These are phyloP conservation scores for Metellina segmentata DNA, from an alignment of 2,888 invertebrate genomes.

Conservation along the genomic window DNA sequence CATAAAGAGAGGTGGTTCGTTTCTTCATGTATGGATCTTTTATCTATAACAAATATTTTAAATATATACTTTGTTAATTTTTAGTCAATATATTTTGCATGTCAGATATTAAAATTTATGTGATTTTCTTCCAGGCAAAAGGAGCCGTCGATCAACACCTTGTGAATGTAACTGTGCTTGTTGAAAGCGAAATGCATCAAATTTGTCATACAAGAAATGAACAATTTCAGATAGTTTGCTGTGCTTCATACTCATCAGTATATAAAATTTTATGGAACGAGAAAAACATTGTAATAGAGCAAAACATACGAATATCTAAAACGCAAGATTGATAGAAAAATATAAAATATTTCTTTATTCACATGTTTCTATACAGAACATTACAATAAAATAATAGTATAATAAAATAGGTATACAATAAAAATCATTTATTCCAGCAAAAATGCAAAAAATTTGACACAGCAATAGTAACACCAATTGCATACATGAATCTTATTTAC, in stretches of 20 bases:
- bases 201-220: not conserved
- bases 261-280: not conserved
- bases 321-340: not conserved
- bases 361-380: not conserved
- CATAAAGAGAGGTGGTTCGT: too few species aligned
- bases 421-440: not conserved
- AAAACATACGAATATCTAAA: not conserved
- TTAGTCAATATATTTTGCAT: too few species aligned
- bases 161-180: conserved; percentile 68
- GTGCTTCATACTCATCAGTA: not conserved
- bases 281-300: not conserved
- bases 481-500: not conserved
- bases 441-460: not conserved
- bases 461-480: not conserved
- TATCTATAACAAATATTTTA: too few species aligned
- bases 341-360: not conserved
- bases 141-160: conserved; percentile 43
- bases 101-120: not conserved
- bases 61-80: too few species aligned
- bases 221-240: not conserved
- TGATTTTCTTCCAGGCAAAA: conserved; percentile 46
- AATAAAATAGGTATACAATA: not conserved
- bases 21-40: too few species aligned
- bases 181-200: not conserved
- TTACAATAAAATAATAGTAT: not conserved